Evolutionary conservation across 2,113 vertebrate genomes (phyloP).

Genomic region (Chloroceryle aenea): DNA sequence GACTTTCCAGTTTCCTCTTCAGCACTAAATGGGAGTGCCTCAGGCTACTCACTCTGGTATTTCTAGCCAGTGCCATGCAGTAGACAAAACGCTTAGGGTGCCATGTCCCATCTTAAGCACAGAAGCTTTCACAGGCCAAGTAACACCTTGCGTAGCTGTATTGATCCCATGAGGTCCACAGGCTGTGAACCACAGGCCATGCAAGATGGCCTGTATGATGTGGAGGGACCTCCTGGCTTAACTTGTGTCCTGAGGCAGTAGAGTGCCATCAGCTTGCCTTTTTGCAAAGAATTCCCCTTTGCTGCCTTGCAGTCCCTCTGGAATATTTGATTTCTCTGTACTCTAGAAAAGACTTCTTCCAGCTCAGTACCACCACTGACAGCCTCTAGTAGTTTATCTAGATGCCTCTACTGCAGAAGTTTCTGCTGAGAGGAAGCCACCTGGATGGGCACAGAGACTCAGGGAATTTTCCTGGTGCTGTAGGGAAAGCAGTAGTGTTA

Average conservation of each 20-base stretch:
- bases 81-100: background rate
- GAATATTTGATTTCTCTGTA: background rate
- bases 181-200: background rate
- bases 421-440: background rate
- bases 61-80: background rate
- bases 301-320: background rate
- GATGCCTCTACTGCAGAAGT: background rate
- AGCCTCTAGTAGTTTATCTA: background rate
- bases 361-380: background rate
- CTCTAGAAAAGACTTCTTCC: background rate
- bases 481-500: background rate
- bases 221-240: background rate
- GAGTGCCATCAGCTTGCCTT: background rate
- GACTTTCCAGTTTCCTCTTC: background rate
- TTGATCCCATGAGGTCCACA: fast-evolving
- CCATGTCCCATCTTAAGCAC: background rate
- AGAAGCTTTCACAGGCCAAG: background rate
- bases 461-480: background rate
- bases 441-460: background rate
- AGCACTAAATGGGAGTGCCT: background rate
- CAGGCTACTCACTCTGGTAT: background rate
- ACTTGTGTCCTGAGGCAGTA: background rate
- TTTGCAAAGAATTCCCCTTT: background rate
- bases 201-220: background rate
- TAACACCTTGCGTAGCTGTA: background rate